These are phyloP conservation scores for Eretmochelys imbricata DNA, from an alignment of 2,113 vertebrate genomes.

Conservation along the genomic window DNA sequence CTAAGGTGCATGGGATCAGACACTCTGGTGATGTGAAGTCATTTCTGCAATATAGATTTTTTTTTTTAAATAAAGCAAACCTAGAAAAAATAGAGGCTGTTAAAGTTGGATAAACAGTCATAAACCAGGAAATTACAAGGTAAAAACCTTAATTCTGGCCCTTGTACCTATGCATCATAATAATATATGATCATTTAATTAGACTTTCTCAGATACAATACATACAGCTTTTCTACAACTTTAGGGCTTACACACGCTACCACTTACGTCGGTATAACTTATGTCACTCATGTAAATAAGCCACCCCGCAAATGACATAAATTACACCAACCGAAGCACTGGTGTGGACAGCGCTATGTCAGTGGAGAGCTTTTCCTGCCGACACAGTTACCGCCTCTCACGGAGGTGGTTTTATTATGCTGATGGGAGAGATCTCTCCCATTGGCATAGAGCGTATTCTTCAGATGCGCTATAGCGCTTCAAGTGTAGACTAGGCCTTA, in stretches of 20 bases:
- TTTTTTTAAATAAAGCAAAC: neutral
- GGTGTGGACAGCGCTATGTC: neutral
- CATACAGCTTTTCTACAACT: neutral
- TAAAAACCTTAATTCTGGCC: neutral
- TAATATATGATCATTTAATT: neutral
- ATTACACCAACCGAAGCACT: neutral
- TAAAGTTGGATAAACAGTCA: neutral
- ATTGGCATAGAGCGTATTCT: neutral
- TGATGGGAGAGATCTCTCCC: neutral
- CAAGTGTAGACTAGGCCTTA: neutral
- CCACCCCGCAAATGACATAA: neutral
- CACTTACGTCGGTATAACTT: neutral
- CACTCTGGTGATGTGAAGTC: neutral
- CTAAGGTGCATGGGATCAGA: neutral
- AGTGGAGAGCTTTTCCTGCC: neutral
- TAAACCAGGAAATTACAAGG: neutral
- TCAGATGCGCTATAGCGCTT: neutral
- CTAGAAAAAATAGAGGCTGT: neutral
- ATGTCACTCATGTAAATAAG: neutral
- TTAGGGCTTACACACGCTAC: neutral
- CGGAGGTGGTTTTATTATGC: neutral
- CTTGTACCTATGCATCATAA: neutral
- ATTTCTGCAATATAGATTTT: neutral
- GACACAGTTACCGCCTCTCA: neutral
- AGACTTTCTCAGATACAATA: neutral